Evolutionary conservation across 1,140 invertebrate genomes (phyloP).

Genomic region (Drosophila sulfurigaster): DNA sequence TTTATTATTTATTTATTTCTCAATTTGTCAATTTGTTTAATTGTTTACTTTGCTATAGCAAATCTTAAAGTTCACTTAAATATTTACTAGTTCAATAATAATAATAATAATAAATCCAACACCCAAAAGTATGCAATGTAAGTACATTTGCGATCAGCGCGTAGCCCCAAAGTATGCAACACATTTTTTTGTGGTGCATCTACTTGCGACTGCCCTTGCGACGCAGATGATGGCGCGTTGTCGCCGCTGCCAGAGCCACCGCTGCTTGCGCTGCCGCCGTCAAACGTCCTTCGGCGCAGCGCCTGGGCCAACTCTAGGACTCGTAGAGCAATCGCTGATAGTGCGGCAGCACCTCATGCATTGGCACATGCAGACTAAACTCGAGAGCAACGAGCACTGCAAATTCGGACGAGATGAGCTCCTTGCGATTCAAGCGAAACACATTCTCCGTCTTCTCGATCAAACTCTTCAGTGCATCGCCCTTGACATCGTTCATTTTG

Average conservation of each 20-base stretch:
- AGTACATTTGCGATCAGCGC: slow-evolving; percentile 36
- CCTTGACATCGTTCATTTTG: slow-evolving; percentile 98
- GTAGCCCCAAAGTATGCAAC: slow-evolving; percentile 45
- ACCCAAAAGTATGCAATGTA: slow-evolving; percentile 68
- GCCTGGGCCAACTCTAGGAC: slow-evolving; percentile 87
- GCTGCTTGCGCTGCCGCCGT: slow-evolving; percentile 74
- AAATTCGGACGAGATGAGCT: slow-evolving; percentile 96
- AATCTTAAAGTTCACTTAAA: slow-evolving; percentile 34
- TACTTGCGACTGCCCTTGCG: slow-evolving; percentile 74
- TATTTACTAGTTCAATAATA: slow-evolving; percentile 12
- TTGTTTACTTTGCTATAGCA: slow-evolving; percentile 19
- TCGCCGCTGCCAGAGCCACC: slow-evolving; percentile 49
- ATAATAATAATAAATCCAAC: slow-evolving; percentile 44
- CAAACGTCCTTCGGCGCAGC: slow-evolving; percentile 74
- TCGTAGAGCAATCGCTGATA: slow-evolving; percentile 96
- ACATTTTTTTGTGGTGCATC: neutral
- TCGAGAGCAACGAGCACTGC: slow-evolving; percentile 97
- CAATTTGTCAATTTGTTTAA: slow-evolving; percentile 31
- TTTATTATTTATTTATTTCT: slow-evolving; percentile 39
- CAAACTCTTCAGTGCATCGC: slow-evolving; percentile 92
- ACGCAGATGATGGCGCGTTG: slow-evolving; percentile 60
- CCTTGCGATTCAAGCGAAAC: slow-evolving; percentile 96
- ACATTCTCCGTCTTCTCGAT: slow-evolving; percentile 96
- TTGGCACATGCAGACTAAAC: slow-evolving; percentile 96
- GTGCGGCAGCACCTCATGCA: slow-evolving; percentile 96